Conservation (phyloP, 2,888 invertebrate genomes). For the Stictocephala bisonia region DNA sequence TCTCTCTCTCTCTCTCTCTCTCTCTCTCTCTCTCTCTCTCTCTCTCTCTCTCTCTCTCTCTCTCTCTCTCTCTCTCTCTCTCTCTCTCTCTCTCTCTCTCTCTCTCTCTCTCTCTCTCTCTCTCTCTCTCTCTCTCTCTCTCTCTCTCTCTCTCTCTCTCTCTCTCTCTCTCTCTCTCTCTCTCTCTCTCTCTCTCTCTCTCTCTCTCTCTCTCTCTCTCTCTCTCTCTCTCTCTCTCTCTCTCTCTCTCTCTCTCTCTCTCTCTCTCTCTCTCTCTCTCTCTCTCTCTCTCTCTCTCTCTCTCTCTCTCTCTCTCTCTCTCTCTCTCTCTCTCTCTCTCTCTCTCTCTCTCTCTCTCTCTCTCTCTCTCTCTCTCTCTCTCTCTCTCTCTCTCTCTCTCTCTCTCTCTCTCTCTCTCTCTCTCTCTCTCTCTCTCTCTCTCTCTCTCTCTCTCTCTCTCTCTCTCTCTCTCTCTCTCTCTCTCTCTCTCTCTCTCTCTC, state of each 20-base stretch:
- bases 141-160: too few relatives aligned
- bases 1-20: too few relatives aligned
- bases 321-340: background rate
- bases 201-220: background rate
- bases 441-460: background rate
- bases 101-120: too few relatives aligned
- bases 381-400: background rate
- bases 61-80: too few relatives aligned
- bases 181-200: too few relatives aligned
- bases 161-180: too few relatives aligned
- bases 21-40: too few relatives aligned
- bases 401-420: background rate
- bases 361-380: background rate
- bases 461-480: background rate
- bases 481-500: background rate
- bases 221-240: background rate
- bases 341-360: background rate
- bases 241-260: background rate
- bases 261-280: background rate
- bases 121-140: too few relatives aligned
- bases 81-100: too few relatives aligned
- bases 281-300: background rate
- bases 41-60: too few relatives aligned
- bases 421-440: background rate
- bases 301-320: background rate